A percentile compares a stretch with the other conserved stretches of the same genome.
phyloP scores from a whole-genome alignment of 1,140 invertebrate species.

The Pararge aegeria region DNA sequence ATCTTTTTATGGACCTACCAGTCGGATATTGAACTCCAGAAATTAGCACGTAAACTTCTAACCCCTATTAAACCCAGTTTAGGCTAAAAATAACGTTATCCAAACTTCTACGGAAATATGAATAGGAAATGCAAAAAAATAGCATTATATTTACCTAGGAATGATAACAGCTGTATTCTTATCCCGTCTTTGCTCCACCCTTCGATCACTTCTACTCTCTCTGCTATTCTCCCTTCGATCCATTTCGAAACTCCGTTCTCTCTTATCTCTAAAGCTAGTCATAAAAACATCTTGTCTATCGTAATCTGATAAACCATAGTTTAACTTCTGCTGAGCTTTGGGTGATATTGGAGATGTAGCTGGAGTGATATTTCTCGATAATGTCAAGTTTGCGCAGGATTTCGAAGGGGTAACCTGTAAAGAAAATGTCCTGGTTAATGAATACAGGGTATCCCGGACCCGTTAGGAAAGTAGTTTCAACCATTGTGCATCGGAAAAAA shows the following conservation, averaged over 20 bases:
- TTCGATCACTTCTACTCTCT: slow-evolving; percentile 49
- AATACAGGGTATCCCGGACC: no score
- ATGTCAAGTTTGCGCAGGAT: slow-evolving; percentile 67
- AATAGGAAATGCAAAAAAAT: no score
- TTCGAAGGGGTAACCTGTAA: slow-evolving; percentile 50
- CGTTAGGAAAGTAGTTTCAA: no score
- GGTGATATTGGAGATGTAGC: slow-evolving; percentile 68
- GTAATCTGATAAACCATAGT: slow-evolving; percentile 69
- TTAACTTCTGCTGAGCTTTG: slow-evolving; percentile 80
- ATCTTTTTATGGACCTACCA: no score
- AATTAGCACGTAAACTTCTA: no score
- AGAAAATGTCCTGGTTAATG: neutral
- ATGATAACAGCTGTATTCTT: slow-evolving; percentile 74
- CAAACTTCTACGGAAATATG: no score
- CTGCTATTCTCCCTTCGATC: slow-evolving; percentile 59
- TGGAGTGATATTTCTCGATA: slow-evolving; percentile 34
- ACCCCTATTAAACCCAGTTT: no score
- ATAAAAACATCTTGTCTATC: slow-evolving; percentile 65
- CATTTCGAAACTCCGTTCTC: slow-evolving; percentile 63
- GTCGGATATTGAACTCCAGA: no score
- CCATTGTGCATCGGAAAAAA: no score
- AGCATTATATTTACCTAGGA: slow-evolving; percentile 68
- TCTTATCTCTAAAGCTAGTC: slow-evolving; percentile 62
- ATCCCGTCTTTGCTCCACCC: slow-evolving; percentile 45
- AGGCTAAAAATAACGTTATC: no score